Evolutionary conservation across 2,888 invertebrate species (phyloP).

Genomic region (Aromia moschata): DNA sequence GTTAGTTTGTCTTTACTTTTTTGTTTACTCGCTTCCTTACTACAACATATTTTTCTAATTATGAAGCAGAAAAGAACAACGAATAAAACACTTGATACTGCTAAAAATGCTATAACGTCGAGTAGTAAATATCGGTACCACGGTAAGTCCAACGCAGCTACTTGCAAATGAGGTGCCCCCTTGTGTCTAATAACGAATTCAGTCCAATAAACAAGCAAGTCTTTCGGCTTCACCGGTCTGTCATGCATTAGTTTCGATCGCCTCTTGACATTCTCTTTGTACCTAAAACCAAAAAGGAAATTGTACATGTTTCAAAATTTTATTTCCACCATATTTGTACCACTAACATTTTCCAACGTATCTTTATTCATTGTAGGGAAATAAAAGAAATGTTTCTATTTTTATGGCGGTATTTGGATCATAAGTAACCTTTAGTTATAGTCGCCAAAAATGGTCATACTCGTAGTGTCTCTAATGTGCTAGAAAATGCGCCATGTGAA

Average conservation of each 20-base stretch:
- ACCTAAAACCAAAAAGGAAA: no score
- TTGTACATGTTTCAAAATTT: no score
- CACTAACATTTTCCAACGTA: no score
- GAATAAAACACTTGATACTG: background rate
- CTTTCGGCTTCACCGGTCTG: constrained; percentile 44
- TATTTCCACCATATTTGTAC: no score
- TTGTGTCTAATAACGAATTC: constrained; percentile 48
- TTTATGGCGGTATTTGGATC: no score
- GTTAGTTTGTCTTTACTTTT: constrained; percentile 11
- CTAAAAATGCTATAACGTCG: constrained; percentile 37
- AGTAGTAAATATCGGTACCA: constrained; percentile 48
- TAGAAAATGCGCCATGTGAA: no score
- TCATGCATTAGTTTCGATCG: constrained; percentile 46
- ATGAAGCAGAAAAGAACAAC: background rate
- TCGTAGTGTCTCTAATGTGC: no score
- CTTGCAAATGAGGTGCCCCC: constrained; percentile 47
- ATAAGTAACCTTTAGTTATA: no score
- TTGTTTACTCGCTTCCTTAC: background rate
- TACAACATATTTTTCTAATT: constrained; percentile 1
- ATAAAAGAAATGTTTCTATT: no score
- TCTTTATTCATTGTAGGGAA: no score
- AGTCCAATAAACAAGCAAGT: constrained; percentile 47
- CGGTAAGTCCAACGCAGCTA: constrained; percentile 44
- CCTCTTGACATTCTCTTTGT: constrained; percentile 37
- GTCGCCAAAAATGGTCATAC: no score